These are phyloP conservation scores for Volucella inanis DNA, from an alignment of 2,888 invertebrate genomes.

Conservation along the genomic window DNA sequence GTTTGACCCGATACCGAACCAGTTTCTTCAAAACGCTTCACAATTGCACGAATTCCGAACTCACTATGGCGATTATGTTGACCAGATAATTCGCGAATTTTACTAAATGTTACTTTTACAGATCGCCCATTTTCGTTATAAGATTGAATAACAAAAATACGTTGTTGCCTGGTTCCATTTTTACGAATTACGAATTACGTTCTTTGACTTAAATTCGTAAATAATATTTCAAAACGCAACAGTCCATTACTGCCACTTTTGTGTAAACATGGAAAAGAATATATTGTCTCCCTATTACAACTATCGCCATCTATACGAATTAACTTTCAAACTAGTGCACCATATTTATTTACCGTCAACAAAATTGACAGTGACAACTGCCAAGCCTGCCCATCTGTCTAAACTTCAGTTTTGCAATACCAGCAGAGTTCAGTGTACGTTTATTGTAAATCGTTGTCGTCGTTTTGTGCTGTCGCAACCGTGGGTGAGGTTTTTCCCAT, in stretches of 20 bases:
- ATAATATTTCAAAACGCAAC: neutral
- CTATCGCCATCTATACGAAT: constrained; percentile 19
- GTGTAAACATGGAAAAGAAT: neutral
- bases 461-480: constrained; percentile 26
- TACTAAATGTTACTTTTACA: too few species aligned
- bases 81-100: too few species aligned
- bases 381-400: constrained; percentile 67
- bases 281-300: rapidly evolving
- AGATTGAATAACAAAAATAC: too few species aligned
- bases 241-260: neutral
- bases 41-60: too few species aligned
- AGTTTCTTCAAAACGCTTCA: too few species aligned
- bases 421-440: constrained; percentile 61
- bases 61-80: too few species aligned
- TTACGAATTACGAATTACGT: too few species aligned
- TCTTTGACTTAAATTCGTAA: too few species aligned
- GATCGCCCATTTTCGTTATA: too few species aligned
- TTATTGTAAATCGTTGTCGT: constrained; percentile 50
- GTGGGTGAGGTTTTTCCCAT: constrained; percentile 59
- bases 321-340: neutral
- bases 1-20: too few species aligned
- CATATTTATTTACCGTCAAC: constrained; percentile 44
- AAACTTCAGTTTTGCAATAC: constrained; percentile 19
- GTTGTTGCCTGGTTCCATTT: too few species aligned
- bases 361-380: constrained; percentile 67